Base-by-base conservation (phyloP, 2,113 vertebrate genomes). In the Sinocyclocheilus anophthalmus region DNA sequence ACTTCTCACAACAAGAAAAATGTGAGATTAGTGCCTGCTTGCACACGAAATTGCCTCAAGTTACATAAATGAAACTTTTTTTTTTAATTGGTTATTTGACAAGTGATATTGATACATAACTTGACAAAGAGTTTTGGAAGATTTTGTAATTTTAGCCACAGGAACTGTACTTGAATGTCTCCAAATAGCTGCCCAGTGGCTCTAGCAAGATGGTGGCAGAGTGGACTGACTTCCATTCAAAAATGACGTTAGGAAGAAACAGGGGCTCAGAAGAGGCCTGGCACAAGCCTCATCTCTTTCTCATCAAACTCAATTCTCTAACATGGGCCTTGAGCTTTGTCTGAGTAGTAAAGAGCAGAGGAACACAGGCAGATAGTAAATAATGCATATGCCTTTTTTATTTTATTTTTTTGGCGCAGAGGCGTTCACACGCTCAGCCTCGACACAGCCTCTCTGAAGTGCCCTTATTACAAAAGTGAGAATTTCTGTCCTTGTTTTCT, bases 331-430 rank as follows among this genome's bases (percentile, higher is more conserved):
- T 82, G 84, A 37, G 45, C 91, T 92, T 92, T 93, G 91, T 92
- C 89, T 92, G 88, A 24, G 10, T 55, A 86, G 87, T 90, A 89
- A 83, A 88, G 77, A 42, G 86, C 61, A 39, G 78, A 87, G 87
- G 81, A 84, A 69, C 81, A 73, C 86, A 90, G 91, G 89, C 83
- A 22, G 87, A 69, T 92, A 90, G 92, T 95, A 94, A 95, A 95
- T 95, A 95, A 94, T 95, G 92, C 94, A 95, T 90, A 90, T 90
- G 88, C 73, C 85, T 89, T 92, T 89, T 88, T 91, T 87, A 85
- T 72, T 18, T 37, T 3, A n/a, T 76, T 86, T 85, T 76, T 50
- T 14, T 76, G 30, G 53, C 5, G 89, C 75, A 90, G 48, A 84
- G 85, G 75, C 67, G 37, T 73, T 76, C 69, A 61, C 57, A 84